Conservation (phyloP, 2,797 vertebrate genomes). For the Characodon lateralis region DNA sequence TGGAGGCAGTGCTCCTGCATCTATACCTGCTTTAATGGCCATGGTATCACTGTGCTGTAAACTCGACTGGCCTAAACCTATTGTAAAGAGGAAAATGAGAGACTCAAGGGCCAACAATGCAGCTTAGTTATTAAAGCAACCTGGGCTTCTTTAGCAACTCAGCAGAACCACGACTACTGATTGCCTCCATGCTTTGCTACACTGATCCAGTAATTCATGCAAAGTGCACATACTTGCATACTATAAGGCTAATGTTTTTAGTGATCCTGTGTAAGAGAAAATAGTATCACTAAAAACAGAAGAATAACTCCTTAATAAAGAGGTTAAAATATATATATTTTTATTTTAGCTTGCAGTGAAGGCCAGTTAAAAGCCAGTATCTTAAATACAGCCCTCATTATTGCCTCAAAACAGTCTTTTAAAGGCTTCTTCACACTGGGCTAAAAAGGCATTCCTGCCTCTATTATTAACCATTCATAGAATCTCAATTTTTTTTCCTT, state of each 20-base stretch:
- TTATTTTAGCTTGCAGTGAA: constrained; percentile 25
- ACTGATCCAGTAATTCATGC: neutral
- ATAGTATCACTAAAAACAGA: neutral
- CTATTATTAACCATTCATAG: neutral
- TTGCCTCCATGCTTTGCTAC: neutral
- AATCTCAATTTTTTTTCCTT: constrained; percentile 13
- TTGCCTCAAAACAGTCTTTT: constrained; percentile 36
- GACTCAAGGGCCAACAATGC: neutral
- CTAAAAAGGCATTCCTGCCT: constrained; percentile 15
- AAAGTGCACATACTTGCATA: neutral
- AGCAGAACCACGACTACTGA: neutral
- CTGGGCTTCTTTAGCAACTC: neutral
- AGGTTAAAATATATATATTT: no score
- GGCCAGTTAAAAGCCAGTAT: constrained; percentile 33
- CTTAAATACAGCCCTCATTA: constrained; percentile 23
- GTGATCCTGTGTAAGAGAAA: neutral
- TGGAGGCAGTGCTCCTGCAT: neutral
- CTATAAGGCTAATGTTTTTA: no score
- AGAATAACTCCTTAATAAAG: no score
- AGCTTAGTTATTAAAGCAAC: neutral
- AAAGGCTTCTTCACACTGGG: constrained; percentile 22
- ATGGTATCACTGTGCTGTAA: neutral
- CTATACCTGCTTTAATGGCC: neutral
- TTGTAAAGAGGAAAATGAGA: neutral
- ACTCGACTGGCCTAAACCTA: neutral